Evolutionary conservation across 2,888 invertebrate species (phyloP).

Genomic region (Coecobrya sp.): DNA sequence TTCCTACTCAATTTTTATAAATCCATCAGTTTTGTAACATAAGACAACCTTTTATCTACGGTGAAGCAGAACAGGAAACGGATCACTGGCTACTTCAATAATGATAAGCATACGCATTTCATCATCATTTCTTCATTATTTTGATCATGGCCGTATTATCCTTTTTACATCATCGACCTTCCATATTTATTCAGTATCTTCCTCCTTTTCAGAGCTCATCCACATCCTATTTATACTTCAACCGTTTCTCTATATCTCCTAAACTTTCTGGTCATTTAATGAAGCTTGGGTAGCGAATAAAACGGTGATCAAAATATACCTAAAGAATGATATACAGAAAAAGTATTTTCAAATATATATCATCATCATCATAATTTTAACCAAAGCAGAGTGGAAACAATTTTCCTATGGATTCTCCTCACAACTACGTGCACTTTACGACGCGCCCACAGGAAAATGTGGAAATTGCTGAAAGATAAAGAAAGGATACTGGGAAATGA

Average conservation of each 20-base stretch:
- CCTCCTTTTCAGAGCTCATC: not conserved
- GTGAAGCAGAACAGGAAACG: not conserved
- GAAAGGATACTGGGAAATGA: not conserved
- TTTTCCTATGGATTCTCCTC: not conserved
- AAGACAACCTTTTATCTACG: not conserved
- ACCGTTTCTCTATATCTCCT: not conserved
- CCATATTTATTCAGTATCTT: not conserved
- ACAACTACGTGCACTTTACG: not conserved
- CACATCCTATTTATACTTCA: not conserved
- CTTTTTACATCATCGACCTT: too few species aligned
- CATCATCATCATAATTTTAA: not conserved
- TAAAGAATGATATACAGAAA: not conserved
- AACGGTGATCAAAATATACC: not conserved
- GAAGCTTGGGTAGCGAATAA: not conserved
- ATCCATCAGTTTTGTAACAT: not conserved
- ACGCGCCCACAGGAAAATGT: not conserved
- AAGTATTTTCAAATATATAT: not conserved
- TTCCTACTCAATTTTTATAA: not conserved
- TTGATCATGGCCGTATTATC: not conserved
- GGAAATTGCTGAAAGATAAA: not conserved
- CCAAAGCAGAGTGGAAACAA: not conserved
- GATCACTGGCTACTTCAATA: not conserved
- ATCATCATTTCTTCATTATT: not conserved
- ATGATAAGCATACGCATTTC: not conserved
- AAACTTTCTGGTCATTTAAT: slow-evolving; percentile 21